phyloP scores from a whole-genome alignment of 1,140 invertebrate species.

The Drosophila rufa region DNA sequence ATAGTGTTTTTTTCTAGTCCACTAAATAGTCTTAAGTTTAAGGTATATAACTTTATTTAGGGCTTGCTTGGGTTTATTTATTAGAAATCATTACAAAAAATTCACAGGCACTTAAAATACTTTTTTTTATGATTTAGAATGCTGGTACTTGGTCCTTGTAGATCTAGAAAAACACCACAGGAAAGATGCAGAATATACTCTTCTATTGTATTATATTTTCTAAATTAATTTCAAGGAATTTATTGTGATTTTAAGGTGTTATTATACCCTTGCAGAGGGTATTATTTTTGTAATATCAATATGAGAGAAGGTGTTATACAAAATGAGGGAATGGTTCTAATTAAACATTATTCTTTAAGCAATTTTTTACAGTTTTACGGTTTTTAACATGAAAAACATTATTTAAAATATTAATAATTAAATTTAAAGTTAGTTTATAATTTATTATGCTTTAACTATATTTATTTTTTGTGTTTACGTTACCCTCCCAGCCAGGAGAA shows the following conservation, averaged over 20 bases:
- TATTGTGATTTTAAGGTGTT: not conserved
- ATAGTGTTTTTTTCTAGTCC: constrained; percentile 49
- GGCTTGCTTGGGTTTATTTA: not conserved
- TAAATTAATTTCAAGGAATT: too few species aligned
- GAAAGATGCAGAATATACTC: too few species aligned
- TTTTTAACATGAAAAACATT: not conserved
- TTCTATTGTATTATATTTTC: too few species aligned
- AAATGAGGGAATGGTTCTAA: not conserved
- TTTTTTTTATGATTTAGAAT: too few species aligned
- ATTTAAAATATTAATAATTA: not conserved
- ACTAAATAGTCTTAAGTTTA: constrained; percentile 43
- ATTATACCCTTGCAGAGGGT: too few species aligned
- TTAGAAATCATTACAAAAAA: not conserved
- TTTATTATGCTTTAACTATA: not conserved
- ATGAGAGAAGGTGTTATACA: too few species aligned
- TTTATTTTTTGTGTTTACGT: constrained; percentile 12
- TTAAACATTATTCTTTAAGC: not conserved
- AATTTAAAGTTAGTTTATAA: not conserved
- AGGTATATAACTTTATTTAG: constrained; percentile 11
- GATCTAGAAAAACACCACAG: not conserved
- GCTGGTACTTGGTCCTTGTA: too few species aligned
- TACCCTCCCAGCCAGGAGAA: constrained; percentile 83
- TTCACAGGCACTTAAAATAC: not conserved
- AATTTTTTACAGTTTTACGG: not conserved
- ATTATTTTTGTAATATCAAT: too few species aligned